Evolutionary conservation across 2,113 vertebrate species (phyloP), one percentile per base, ranked within the genome.

Genomic region (Platysternon megacephalum): DNA sequence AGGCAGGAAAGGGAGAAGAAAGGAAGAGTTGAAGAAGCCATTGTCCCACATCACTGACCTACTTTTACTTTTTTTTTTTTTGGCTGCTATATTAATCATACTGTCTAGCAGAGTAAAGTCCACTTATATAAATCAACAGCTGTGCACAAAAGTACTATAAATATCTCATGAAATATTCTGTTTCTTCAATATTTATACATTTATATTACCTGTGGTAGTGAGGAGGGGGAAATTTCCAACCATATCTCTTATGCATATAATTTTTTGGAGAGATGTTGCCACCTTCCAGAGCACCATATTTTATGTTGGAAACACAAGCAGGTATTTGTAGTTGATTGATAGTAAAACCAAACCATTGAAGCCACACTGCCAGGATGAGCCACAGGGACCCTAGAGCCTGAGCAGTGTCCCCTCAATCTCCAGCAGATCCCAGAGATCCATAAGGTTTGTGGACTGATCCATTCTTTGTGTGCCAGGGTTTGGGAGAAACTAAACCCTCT

Each of bases 51-150:
- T 86, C 35, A 51, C 52, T 95, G 87, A 88, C 89, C 94, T 97
- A 92, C 85, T 96, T 97, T 90, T 86, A 79, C 17, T 11, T 93
- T 83, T 42, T 96, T 94, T 88, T 83, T 72, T 44, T 53, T 22
- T 53, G 52, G 17, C n/a, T 72, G 19, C 65, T 90, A 39, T 85
- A 90, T 95, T 95, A 95, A 79, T 94, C 11, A 26, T 1, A 1
- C 86, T 95, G 68, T 85, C 82, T 93, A 86, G 82, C 85, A 94
- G 12, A 78, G 53, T 32, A 35, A 95, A 91, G 78, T 93, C 88
- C 28, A 51, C 53, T 91, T 90, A 79, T 0, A 91, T 93, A 93
- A 94, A 95, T 88, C 68, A 97, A 82, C 68, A 96, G 24, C 42
- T 87, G 22, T 46, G n/a, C 21, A 61, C 74, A 79, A 68, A 94